A percentile compares a stretch with the other conserved stretches of the same genome.
Conservation (phyloP, 2,888 invertebrate species). For the Carterocephalus palaemon region DNA sequence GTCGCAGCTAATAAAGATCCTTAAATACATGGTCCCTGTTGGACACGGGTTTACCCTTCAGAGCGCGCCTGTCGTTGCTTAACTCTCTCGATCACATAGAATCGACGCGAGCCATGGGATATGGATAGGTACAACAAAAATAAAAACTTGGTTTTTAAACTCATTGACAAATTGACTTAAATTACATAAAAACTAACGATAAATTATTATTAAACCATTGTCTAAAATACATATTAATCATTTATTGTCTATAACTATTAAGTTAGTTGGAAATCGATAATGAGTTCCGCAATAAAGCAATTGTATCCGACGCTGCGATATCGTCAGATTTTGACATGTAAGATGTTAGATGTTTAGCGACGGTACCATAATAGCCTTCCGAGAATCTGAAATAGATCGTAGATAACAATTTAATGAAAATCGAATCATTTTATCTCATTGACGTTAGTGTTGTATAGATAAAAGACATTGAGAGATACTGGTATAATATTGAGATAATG, state of each 20-base stretch:
- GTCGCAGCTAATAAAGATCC: too few relatives aligned
- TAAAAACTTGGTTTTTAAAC: too few relatives aligned
- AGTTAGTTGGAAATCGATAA: background rate
- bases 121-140: too few relatives aligned
- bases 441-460: constrained; percentile 7
- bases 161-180: too few relatives aligned
- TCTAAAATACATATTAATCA: too few relatives aligned
- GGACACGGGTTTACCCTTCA: too few relatives aligned
- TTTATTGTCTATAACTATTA: background rate
- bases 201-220: too few relatives aligned
- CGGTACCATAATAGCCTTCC: constrained; percentile 4
- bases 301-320: constrained; percentile 5
- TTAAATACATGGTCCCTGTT: too few relatives aligned
- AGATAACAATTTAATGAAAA: constrained; percentile 4
- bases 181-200: too few relatives aligned
- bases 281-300: constrained; percentile 3
- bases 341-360: constrained; percentile 16
- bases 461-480: background rate
- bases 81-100: too few relatives aligned
- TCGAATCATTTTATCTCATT: constrained; percentile 17
- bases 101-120: too few relatives aligned
- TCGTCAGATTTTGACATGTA: constrained; percentile 9
- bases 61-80: too few relatives aligned
- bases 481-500: constrained; percentile 9
- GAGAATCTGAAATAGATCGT: constrained; percentile 10